A percentile compares a stretch with the other conserved stretches of the same genome.
Conservation (phyloP, 2,888 invertebrate genomes). For the Scrobipalpa atriplicella region DNA sequence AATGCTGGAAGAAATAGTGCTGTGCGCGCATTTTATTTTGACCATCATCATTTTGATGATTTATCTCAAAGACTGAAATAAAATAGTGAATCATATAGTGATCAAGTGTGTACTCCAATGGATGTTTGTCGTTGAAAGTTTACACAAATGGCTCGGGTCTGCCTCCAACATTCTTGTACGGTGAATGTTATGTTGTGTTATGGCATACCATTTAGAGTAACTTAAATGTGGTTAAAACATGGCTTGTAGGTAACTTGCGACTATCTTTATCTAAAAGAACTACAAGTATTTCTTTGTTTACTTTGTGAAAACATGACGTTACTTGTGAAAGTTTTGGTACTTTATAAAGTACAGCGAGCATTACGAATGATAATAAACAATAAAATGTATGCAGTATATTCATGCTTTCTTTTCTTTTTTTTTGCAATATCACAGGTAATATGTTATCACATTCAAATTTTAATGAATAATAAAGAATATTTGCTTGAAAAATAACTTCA, state of each 20-base stretch:
- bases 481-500: not conserved
- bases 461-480: not conserved
- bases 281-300: not conserved
- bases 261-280: not conserved
- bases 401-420: too few species aligned
- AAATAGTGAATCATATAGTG: slow-evolving; percentile 34
- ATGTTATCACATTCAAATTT: too few species aligned
- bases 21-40: slow-evolving; percentile 30
- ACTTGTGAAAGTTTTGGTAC: not conserved
- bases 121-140: slow-evolving; percentile 53
- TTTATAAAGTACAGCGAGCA: not conserved
- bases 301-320: not conserved
- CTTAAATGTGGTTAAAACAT: not conserved
- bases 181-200: slow-evolving; percentile 33
- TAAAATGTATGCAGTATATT: not conserved
- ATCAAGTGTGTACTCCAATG: slow-evolving; percentile 19
- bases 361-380: not conserved
- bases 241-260: not conserved
- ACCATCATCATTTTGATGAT: slow-evolving; percentile 30
- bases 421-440: too few species aligned
- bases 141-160: slow-evolving; percentile 41
- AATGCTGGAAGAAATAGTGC: slow-evolving; percentile 32
- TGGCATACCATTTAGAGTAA: slow-evolving; percentile 29
- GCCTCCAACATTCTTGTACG: slow-evolving; percentile 41
- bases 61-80: slow-evolving; percentile 30